These are phyloP conservation scores for Antrozous pallidus DNA, from an alignment of 2,797 vertebrate species.

Conservation along the genomic window DNA sequence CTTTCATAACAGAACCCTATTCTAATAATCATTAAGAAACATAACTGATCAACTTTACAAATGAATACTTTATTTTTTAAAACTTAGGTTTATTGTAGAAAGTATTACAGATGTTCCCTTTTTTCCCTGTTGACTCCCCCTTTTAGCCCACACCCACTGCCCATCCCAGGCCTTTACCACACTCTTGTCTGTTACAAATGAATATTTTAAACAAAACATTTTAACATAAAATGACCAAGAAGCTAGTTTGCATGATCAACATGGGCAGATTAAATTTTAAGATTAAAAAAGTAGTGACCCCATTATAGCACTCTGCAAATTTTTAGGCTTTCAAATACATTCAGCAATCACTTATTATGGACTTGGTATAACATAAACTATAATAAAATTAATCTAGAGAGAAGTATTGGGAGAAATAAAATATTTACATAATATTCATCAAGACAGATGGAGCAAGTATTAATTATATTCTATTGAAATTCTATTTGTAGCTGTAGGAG, in stretches of 20 bases:
- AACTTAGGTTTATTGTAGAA: no score
- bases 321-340: slow-evolving; percentile 28
- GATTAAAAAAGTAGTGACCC: not conserved
- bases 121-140: no score
- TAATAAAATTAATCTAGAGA: not conserved
- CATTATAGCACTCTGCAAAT: not conserved
- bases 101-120: no score
- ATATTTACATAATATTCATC: not conserved
- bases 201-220: slow-evolving; percentile 28
- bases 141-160: no score
- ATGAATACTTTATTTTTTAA: not conserved
- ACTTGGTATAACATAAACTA: not conserved
- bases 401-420: slow-evolving; percentile 13
- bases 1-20: slow-evolving; percentile 21
- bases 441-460: not conserved
- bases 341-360: not conserved
- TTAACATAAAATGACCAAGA: slow-evolving; percentile 4
- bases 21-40: slow-evolving; percentile 25
- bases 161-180: no score
- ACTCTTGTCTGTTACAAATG: not conserved
- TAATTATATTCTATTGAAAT: not conserved
- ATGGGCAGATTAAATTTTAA: not conserved
- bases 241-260: not conserved
- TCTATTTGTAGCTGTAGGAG: not conserved
- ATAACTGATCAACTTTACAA: not conserved